These are phyloP conservation scores for Threskiornis aethiopicus DNA, from an alignment of 2,797 vertebrate species.

Conservation along the genomic window DNA sequence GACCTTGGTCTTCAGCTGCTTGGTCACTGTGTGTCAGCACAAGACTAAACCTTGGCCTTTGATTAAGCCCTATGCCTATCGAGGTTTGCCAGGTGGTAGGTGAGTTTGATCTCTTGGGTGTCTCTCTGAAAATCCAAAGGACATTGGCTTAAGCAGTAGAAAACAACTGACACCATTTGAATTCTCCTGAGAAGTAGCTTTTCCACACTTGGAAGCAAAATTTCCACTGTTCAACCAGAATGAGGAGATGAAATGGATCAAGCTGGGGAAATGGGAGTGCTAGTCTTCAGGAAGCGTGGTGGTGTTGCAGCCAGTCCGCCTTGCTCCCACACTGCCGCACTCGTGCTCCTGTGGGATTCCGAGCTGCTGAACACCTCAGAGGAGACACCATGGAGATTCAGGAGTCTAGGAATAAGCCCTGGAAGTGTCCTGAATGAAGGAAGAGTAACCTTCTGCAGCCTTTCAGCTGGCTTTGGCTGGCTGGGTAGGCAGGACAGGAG, in stretches of 20 bases:
- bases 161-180: neutral
- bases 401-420: neutral
- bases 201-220: neutral
- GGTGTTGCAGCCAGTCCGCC: neutral
- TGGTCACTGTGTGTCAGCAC: neutral
- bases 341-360: neutral
- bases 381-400: neutral
- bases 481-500: neutral
- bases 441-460: neutral
- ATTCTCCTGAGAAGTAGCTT: neutral
- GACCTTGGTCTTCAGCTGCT: neutral
- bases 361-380: neutral
- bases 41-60: neutral
- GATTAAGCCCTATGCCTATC: accelerated
- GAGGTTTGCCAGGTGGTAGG: too few species aligned
- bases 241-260: neutral
- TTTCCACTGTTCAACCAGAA: neutral
- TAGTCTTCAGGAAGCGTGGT: neutral
- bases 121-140: neutral
- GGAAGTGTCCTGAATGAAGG: neutral
- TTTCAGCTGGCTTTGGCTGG: neutral
- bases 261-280: neutral
- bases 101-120: neutral
- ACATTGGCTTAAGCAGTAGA: neutral
- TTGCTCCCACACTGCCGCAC: neutral